Conservation (phyloP, 92 coral and sea anemone genomes). For the Muricea muricata region DNA sequence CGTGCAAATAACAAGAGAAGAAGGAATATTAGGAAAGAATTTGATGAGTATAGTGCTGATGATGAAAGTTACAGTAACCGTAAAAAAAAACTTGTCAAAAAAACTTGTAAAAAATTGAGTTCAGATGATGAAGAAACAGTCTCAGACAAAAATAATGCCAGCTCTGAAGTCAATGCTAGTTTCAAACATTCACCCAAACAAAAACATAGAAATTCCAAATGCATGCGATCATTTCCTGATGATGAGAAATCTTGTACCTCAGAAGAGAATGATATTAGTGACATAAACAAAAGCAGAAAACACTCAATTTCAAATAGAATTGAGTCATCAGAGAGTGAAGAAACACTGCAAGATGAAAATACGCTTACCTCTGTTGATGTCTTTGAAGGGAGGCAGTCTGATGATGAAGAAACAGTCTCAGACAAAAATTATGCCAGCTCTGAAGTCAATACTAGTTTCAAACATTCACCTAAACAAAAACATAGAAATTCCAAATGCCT, state of each 20-base stretch:
- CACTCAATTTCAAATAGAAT: background rate
- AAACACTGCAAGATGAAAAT: background rate
- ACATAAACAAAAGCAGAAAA: background rate
- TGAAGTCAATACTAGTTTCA: background rate
- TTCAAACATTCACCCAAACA: background rate
- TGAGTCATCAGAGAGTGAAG: background rate
- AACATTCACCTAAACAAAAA: too few relatives aligned
- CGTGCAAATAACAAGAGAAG: conserved; percentile 7
- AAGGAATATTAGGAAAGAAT: background rate
- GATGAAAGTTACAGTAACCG: background rate
- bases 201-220: background rate
- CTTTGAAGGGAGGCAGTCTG: conserved; percentile 79
- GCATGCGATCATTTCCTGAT: background rate
- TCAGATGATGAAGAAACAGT: conserved; percentile 34
- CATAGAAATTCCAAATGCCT: too few relatives aligned
- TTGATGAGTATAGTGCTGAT: background rate
- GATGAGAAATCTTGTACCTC: background rate
- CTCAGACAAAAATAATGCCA: background rate
- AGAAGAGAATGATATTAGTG: background rate
- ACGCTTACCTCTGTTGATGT: conserved; percentile 32
- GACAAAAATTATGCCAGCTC: background rate
- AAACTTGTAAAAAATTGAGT: background rate
- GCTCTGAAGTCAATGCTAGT: background rate
- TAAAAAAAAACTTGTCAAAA: background rate
- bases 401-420: background rate